phyloP scores from a whole-genome alignment of 2,888 invertebrate species.

The Dysmachus trigonus region DNA sequence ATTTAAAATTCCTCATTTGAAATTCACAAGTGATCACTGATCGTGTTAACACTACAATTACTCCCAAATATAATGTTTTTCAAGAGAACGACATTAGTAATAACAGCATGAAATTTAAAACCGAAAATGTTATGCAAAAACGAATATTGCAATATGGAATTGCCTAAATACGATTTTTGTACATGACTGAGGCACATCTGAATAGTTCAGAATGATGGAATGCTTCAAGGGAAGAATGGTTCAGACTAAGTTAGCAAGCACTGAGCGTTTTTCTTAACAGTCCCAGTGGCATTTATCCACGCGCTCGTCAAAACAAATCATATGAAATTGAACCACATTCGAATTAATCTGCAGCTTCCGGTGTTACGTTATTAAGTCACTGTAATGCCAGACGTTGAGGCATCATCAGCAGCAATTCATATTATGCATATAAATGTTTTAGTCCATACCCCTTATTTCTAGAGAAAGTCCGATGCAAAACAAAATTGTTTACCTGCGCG shows the following conservation, averaged over 20 bases:
- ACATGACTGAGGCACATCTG: neutral
- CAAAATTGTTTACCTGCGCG: constrained; percentile 68
- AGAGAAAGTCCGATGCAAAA: neutral
- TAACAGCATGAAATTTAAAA: neutral
- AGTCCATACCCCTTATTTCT: neutral
- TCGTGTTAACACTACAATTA: neutral
- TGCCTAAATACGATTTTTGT: neutral
- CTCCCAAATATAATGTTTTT: neutral
- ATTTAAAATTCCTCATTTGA: neutral
- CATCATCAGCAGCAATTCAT: neutral
- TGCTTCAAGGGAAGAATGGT: neutral
- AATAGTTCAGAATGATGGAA: neutral
- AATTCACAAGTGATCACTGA: neutral
- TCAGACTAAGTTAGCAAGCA: neutral
- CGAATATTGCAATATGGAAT: neutral
- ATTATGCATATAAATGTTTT: neutral
- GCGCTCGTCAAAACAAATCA: constrained; percentile 26
- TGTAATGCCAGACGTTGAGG: neutral
- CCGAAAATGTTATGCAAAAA: neutral
- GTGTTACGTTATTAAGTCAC: neutral
- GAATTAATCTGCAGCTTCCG: constrained; percentile 28
- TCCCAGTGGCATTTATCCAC: neutral
- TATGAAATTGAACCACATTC: constrained; percentile 32
- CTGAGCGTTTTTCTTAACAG: neutral
- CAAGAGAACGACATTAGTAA: neutral